Evolutionary conservation across 2,113 vertebrate species (phyloP).

Genomic region (Deroptyus accipitrinus): DNA sequence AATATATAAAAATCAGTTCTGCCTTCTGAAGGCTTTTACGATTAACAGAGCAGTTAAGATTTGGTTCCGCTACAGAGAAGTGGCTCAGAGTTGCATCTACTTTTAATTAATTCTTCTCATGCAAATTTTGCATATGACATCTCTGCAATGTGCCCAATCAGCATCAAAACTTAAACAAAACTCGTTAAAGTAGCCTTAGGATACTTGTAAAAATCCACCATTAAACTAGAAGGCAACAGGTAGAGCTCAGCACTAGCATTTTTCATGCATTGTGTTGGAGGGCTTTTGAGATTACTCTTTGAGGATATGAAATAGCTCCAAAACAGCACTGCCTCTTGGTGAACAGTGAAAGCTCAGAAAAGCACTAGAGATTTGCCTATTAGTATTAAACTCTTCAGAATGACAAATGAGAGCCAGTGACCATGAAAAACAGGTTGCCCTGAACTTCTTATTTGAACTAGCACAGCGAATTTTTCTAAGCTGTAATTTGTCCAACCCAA

Average conservation of each 20-base stretch:
- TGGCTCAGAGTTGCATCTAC: constrained; percentile 32
- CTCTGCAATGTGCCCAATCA: constrained; percentile 18
- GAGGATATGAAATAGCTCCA: constrained; percentile 5
- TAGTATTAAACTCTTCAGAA: constrained; percentile 66
- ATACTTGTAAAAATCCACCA: neutral
- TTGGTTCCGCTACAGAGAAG: constrained; percentile 43
- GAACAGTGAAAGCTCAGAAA: neutral
- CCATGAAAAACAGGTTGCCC: constrained; percentile 68
- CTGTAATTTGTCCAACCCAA: neutral
- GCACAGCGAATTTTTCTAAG: constrained; percentile 15
- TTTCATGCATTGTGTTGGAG: neutral
- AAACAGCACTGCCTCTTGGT: neutral
- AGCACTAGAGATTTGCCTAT: constrained; percentile 74
- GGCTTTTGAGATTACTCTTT: neutral
- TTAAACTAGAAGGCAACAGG: constrained; percentile 8
- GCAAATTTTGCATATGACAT: constrained; percentile 41
- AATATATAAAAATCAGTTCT: neutral
- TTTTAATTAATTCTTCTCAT: constrained; percentile 47
- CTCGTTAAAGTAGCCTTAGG: neutral
- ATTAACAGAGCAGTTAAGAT: constrained; percentile 64
- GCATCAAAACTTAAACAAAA: constrained; percentile 43
- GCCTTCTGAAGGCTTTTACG: constrained; percentile 42
- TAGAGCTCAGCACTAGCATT: constrained; percentile 18
- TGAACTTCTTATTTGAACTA: constrained; percentile 29
- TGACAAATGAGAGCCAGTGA: constrained; percentile 78